Percentiles rank a stretch among this genome's conserved stretches.
Conservation (phyloP, 1,140 invertebrate genomes). For the Epicauta chinensis region DNA sequence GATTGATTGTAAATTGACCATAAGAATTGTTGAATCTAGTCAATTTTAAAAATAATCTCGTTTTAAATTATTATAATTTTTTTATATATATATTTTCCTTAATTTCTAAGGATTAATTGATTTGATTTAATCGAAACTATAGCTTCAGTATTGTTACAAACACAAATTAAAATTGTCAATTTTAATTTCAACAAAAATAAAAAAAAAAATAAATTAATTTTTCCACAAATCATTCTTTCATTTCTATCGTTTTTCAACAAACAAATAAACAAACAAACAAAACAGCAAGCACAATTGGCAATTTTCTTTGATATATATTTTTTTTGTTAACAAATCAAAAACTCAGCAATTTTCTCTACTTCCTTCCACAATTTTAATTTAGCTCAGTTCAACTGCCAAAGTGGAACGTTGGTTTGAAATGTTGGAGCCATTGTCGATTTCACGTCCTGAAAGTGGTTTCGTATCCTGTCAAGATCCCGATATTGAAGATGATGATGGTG, state of each 20-base stretch:
- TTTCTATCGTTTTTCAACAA: neutral
- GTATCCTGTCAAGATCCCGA: slow-evolving; percentile 51
- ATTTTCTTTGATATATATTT: too few relatives aligned
- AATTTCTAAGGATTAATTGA: neutral
- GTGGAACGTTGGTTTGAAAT: slow-evolving; percentile 68
- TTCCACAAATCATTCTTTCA: neutral
- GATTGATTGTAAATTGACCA: slow-evolving; percentile 1
- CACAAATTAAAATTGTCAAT: too few relatives aligned
- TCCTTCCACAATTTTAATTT: too few relatives aligned
- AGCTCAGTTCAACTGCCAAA: slow-evolving; percentile 64
- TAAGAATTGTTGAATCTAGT: too few relatives aligned
- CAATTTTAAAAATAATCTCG: neutral
- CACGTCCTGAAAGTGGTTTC: slow-evolving; percentile 65
- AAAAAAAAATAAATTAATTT: neutral
- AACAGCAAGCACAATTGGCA: too few relatives aligned
- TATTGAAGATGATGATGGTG: slow-evolving; percentile 31
- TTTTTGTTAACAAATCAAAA: too few relatives aligned
- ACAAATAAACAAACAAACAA: too few relatives aligned
- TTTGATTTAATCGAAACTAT: neutral
- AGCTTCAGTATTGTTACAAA: too few relatives aligned
- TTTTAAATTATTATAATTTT: slow-evolving; percentile 2
- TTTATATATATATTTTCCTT: neutral
- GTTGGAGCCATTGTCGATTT: slow-evolving; percentile 53
- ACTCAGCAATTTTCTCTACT: too few relatives aligned
- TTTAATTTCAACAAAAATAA: neutral